phyloP scores from a whole-genome alignment of 2,888 invertebrate species.

The Caenorhabditis wallacei region DNA sequence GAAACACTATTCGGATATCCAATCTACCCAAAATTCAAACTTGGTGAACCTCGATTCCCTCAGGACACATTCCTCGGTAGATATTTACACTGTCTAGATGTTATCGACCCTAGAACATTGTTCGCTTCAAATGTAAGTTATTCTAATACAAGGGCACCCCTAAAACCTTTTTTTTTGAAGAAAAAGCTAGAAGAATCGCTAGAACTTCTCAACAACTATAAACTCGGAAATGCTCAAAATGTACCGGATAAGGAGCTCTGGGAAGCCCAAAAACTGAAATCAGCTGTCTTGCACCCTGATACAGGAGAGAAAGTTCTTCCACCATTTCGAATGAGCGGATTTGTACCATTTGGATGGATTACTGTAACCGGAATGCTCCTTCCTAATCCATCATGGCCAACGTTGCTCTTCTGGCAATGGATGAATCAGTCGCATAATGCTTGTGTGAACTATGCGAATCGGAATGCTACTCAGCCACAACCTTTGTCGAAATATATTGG shows the following conservation, averaged over 20 bases:
- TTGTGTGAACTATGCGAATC: slow-evolving; percentile 85
- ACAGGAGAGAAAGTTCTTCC: slow-evolving; percentile 85
- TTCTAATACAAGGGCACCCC: background rate
- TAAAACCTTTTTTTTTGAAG: slow-evolving; percentile 73
- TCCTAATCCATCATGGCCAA: slow-evolving; percentile 84
- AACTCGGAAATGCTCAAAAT: slow-evolving; percentile 18
- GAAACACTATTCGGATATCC: slow-evolving; percentile 76
- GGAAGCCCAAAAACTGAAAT: slow-evolving; percentile 84
- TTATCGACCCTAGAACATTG: slow-evolving; percentile 85
- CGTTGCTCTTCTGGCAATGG: slow-evolving; percentile 86
- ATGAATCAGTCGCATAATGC: slow-evolving; percentile 86
- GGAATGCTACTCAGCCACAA: slow-evolving; percentile 85
- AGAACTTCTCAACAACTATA: slow-evolving; percentile 83
- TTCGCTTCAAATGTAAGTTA: slow-evolving; percentile 84
- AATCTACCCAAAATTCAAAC: slow-evolving; percentile 75
- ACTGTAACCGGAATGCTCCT: slow-evolving; percentile 85
- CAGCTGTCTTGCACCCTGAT: slow-evolving; percentile 83
- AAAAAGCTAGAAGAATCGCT: slow-evolving; percentile 83
- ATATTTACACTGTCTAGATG: slow-evolving; percentile 84
- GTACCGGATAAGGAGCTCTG: slow-evolving; percentile 82
- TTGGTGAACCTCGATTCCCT: slow-evolving; percentile 77
- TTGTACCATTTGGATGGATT: slow-evolving; percentile 85
- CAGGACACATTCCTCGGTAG: slow-evolving; percentile 84
- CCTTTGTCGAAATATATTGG: slow-evolving; percentile 84
- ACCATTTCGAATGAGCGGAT: slow-evolving; percentile 86